Conservation (phyloP, 2,113 vertebrate genomes). For the Bubalus kerabau region DNA sequence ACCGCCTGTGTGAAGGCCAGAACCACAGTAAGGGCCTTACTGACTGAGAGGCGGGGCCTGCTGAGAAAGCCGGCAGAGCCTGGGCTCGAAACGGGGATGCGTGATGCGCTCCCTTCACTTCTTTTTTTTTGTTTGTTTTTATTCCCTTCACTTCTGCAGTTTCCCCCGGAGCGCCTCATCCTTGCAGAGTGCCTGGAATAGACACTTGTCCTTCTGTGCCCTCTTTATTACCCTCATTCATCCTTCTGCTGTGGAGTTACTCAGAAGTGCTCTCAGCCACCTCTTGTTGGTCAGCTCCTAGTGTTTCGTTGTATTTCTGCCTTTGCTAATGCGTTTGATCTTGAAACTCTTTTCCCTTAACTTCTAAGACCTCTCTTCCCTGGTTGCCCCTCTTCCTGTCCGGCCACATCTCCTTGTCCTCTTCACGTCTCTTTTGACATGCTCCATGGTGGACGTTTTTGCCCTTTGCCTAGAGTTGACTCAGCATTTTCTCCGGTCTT, state of each 20-base stretch:
- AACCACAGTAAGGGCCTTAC: neutral
- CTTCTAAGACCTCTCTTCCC: neutral
- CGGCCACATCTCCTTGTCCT: neutral
- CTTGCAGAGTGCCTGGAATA: neutral
- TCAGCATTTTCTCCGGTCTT: neutral
- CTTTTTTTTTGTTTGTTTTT: no score
- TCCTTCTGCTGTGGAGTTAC: neutral
- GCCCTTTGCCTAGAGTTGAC: neutral
- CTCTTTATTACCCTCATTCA: neutral
- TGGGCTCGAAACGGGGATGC: neutral
- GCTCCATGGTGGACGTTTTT: neutral
- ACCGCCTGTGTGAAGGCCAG: neutral
- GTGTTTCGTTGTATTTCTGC: neutral
- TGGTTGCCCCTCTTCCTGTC: neutral
- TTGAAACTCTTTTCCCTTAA: neutral
- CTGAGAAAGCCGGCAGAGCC: neutral
- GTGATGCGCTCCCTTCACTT: neutral
- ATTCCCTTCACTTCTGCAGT: neutral
- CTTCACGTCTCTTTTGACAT: neutral
- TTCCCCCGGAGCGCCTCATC: neutral
- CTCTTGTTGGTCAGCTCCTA: neutral
- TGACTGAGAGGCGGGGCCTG: neutral
- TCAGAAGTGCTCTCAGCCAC: neutral
- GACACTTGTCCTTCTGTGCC: neutral
- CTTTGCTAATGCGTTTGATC: neutral